Base-by-base conservation (phyloP, 1,140 invertebrate genomes). In the Trichonephila clavata region DNA sequence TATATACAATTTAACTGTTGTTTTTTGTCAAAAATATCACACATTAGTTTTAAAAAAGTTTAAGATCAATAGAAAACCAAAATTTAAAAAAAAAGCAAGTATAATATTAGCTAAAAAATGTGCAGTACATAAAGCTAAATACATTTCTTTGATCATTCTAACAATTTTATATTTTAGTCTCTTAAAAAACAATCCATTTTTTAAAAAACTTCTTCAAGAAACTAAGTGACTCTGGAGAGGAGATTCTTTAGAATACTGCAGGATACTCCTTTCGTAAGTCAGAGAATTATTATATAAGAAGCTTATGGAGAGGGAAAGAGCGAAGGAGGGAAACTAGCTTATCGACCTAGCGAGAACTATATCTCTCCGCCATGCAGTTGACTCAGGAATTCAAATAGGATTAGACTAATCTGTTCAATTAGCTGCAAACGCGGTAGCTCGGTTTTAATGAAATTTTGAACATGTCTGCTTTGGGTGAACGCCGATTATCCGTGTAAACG, bases 381-480 rank as follows among this genome's bases (percentile, higher is more conserved):
- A 60, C 65, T 90, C 88, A 59, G 90, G 60, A 92, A 86, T 83
- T 86, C 83, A 92, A 92, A 92, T 86, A 92, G 91, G 91, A 92
- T 92, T 92, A 86, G 59, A 61, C 59, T 92, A 87, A 93, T 93
- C 92, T 93, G 84, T 88, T 88, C 92, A 93, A 93, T 93, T 92
- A 92, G 91, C 81, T 92, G 80, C 91, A 86, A 92, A 92, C 81
- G 91, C 91, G 80, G 91, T 93, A 81, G 68, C 68, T 63, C 84
- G 50, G 83, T 86, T 93, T 88, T 80, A 93, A 93, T 93, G 92
- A 93, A 93, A 93, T 93, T 87, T 87, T 93, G 92, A 93, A 87
- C 92, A 93, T 86, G 50, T 84, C 27, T 71, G 81, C 57, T 92
- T 57, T 90, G 32, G 71, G 68, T n/a, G 77, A 63, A 24, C 50